Base-by-base conservation (phyloP, 2,113 vertebrate genomes). In the Heterotilapia buettikoferi region DNA sequence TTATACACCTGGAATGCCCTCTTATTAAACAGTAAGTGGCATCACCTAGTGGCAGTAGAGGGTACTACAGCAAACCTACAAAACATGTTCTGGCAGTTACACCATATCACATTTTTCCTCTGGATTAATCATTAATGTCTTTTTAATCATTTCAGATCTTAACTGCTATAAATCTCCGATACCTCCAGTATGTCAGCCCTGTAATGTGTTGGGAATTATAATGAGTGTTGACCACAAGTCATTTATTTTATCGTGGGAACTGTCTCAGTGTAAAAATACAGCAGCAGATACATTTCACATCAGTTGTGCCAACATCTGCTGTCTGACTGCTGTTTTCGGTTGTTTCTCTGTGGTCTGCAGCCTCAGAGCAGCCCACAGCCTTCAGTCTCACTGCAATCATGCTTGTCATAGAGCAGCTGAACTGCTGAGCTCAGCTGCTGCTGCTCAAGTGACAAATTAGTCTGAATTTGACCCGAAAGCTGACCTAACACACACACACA, bases 371-470 rank as follows among this genome's bases (percentile, higher is more conserved):
- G 68, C 59, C 1, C 0, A 45, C 40, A 73, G 21, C 21, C 13
- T 47, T 36, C 14, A 19, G 14, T 1, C 24, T 47, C 24, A 76
- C 24, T 76, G 71, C 24, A 26, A 47, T 47, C 21, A 76, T 29
- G 43, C 4, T 76, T 24, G n/a, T 80, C 50, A 26, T 21, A 24
- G 33, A 40, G 78, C 52, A 21, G 50, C 33, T 56, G n/a, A 40
- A 12, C 63, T 13, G 33, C 33, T n/a, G 29, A 80, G 78, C 31
- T 80, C 52, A 80, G 68, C 40, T 18, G 78, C 78, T 54, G 50
- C 78, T 56, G 78, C 13, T 80, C 33, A 10, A 54, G 19, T 40
- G 52, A 80, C 78, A 56, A 80, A 80, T 80, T 56, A 56, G 78
- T 56, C n/a, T 18, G 50, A 80, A 56, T 40, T 14, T 18, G 78